Conservation (phyloP, 2,797 vertebrate species). For the Betta splendens region DNA sequence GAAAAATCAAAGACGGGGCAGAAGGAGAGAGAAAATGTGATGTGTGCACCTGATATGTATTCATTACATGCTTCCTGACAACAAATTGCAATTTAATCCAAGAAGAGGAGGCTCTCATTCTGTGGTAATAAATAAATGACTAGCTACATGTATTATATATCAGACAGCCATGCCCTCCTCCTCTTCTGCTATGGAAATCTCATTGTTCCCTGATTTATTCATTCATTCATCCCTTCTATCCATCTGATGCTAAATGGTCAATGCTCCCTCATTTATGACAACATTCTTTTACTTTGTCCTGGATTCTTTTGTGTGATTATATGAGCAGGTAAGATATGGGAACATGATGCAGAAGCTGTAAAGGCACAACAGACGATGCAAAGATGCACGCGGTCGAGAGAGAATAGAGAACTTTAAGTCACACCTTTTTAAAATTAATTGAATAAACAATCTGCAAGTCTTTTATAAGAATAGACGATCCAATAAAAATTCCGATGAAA, state of each 20-base stretch:
- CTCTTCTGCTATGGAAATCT: slow-evolving; percentile 84
- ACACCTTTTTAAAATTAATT: background rate
- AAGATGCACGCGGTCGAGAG: slow-evolving; percentile 9
- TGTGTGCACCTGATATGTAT: slow-evolving; percentile 87
- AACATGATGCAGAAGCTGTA: slow-evolving; percentile 38
- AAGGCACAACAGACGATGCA: slow-evolving; percentile 21
- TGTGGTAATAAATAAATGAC: slow-evolving; percentile 90
- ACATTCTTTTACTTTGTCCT: slow-evolving; percentile 73
- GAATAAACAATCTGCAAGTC: too few species aligned
- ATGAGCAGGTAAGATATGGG: slow-evolving; percentile 48
- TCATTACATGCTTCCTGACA: slow-evolving; percentile 89
- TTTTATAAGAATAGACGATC: too few species aligned
- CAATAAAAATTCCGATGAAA: too few species aligned
- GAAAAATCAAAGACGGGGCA: slow-evolving; percentile 56
- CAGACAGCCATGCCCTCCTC: slow-evolving; percentile 83
- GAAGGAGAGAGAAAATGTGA: slow-evolving; percentile 56
- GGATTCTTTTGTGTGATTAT: slow-evolving; percentile 64
- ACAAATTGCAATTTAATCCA: slow-evolving; percentile 91
- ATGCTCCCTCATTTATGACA: slow-evolving; percentile 77
- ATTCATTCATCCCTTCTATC: slow-evolving; percentile 81
- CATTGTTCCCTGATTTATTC: slow-evolving; percentile 88
- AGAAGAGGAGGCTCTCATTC: slow-evolving; percentile 88
- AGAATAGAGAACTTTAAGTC: slow-evolving; percentile 18
- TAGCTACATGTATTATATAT: slow-evolving; percentile 90
- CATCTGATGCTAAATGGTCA: slow-evolving; percentile 81